Evolutionary conservation across 64 coral and sea anemone species (phyloP), one percentile per base, ranked within the genome.

Genomic region (Montipora foliosa): DNA sequence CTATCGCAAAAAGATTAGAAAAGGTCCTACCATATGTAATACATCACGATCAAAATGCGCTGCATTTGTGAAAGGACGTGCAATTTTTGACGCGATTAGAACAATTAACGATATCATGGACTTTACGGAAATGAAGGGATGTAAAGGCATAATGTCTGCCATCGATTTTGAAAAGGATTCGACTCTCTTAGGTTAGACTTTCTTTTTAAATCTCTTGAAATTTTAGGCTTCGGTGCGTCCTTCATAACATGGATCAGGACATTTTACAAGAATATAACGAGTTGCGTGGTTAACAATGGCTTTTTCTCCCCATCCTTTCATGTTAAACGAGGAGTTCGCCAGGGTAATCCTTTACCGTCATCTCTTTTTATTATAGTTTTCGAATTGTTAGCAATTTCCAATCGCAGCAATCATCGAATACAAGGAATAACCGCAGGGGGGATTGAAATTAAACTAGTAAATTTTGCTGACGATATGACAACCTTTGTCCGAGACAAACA

Each of bases 31-130:
- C 85, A 25, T 5, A 75, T 70, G 51, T 74, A 2, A 48, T 88
- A 8, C 64, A 88, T 48, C 17, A 49, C 19, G 66, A 88, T 48
- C 84, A 74, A 74, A 47, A 19, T 74, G 84, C 85, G 9, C 29
- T 29, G 29, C 29, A 29, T 88, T 88, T 14, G 71, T 88, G 12
- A 88, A 88, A 72, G 67, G 46, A 17, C 8, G 85, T 52, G 72
- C 85, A 7, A 88, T 75, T 75, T 88, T 88, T 10, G 85, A 88
- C 15, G 85, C 85, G 6, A 11, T 69, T 51, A 5, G 85, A 47
- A 88, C 69, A 8, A 88, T 88, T 13, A 69, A 9, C 15, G 85
- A 88, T 50, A 14, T 88, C 11, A 47, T 75, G 64, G 37, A 88
- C 13, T 88, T 19, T 24, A 74, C 85, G 3, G 48, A 88, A 74